Evolutionary conservation across 2,888 invertebrate genomes (phyloP), one percentile per base, ranked within the genome.

Genomic region (Papilio demoleus): DNA sequence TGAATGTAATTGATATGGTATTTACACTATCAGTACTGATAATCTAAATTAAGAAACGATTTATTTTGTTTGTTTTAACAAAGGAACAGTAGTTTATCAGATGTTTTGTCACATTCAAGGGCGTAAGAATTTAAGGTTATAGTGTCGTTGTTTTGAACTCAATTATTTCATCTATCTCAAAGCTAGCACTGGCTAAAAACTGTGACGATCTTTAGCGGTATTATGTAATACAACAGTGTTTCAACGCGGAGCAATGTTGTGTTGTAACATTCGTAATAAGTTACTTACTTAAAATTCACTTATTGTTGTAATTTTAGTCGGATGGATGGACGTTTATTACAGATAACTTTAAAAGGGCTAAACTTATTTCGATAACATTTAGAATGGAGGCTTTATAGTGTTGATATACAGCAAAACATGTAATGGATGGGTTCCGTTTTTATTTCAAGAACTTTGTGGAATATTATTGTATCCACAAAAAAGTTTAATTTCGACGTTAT

Each of bases 11-110:
- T 50, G 50, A 53, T 53, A 24, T 14, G 27, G 4, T 47, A 62
- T 62, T 63, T 40, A 58, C 58, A 19, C 34, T 65, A 65, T 65
- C 65, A 14, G 9, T 11, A 8, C 1, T 56, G 65, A 65, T 65
- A 42, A 65, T 59, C 56, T 34, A 34, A 5, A n/a, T 19, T 50
- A 11, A 36, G n/a, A n/a, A n/a, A n/a, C 24, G n/a, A 53, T 53
- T 38, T 36, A 53, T 64, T 34, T 31, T 50, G 34, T 53, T 50
- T 27, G 38, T 64, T 40, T 50, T 64, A 24, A 31, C 9, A 17
- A 47, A 50, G 22, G 38, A 53, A 40, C 17, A 56, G 22, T 47
- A 47, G 19, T 24, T 53, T 64, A 64, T 64, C 64, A 24, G 50
- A 64, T 40, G 53, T 17, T 9, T 31, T 31, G 2, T 53, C 38